phyloP scores from a whole-genome alignment of 2,797 vertebrate genomes.

The Eulemur coronatus region DNA sequence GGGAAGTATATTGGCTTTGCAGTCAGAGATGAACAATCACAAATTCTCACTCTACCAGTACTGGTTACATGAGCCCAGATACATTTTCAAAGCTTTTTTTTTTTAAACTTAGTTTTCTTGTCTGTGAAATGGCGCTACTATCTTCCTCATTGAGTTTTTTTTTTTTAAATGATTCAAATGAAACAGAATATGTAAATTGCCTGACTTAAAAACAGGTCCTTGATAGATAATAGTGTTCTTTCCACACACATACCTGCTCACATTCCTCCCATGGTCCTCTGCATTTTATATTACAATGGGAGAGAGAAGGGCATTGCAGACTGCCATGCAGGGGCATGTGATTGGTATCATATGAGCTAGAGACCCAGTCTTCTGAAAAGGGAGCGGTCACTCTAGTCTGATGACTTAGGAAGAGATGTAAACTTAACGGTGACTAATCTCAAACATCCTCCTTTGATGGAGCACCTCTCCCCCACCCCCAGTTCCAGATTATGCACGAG shows the following conservation, averaged over 20 bases:
- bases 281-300: neutral
- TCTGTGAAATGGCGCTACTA: neutral
- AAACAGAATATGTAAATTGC: neutral
- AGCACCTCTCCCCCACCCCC: neutral
- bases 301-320: neutral
- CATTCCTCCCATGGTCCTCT: neutral
- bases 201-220: neutral
- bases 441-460: neutral
- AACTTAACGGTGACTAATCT: neutral
- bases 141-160: neutral
- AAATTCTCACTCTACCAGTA: neutral
- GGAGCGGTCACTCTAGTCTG: neutral
- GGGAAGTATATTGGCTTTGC: neutral
- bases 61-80: neutral
- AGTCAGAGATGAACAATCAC: neutral
- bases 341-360: neutral
- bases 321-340: no score
- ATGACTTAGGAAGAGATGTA: neutral
- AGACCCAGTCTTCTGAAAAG: neutral
- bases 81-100: neutral
- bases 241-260: neutral
- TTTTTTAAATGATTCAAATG: constrained; percentile 16
- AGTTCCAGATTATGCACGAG: neutral
- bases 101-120: neutral
- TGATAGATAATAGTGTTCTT: neutral